Conservation (phyloP, 2,888 invertebrate genomes). For the Nebria brevicollis region DNA sequence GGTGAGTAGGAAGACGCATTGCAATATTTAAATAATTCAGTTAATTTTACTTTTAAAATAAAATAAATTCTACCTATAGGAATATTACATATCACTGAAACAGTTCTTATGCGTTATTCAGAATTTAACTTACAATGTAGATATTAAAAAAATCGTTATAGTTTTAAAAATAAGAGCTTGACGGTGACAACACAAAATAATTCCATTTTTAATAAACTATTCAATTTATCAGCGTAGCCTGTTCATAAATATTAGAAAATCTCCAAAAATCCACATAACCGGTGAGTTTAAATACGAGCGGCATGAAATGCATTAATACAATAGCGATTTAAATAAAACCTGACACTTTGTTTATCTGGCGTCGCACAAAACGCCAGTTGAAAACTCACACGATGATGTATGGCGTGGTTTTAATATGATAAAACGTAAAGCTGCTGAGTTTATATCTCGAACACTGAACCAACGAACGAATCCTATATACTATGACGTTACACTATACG, state of each 20-base stretch:
- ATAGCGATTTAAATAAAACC: constrained; percentile 41
- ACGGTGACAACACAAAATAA: no score
- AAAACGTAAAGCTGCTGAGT: constrained; percentile 37
- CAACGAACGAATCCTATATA: constrained; percentile 1
- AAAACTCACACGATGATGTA: constrained; percentile 28
- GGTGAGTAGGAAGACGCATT: no score
- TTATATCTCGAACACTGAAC: constrained; percentile 12
- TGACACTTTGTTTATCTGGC: constrained; percentile 45
- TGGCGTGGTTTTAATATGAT: constrained; percentile 38
- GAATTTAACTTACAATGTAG: no score
- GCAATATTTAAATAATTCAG: no score
- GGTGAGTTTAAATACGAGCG: background rate
- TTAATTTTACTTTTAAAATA: no score
- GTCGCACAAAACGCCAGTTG: background rate
- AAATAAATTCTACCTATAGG: no score
- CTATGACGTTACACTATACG: background rate
- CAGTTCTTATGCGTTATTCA: no score
- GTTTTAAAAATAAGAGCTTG: no score
- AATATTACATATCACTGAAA: no score
- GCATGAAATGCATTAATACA: constrained; percentile 3
- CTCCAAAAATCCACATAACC: background rate
- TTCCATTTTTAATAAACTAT: background rate
- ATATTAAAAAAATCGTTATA: no score
- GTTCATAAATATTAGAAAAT: background rate
- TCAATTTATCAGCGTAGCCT: background rate